A percentile compares a stretch with the other conserved stretches of the same genome.
phyloP scores from a whole-genome alignment of 2,113 vertebrate genomes.

The Camelus bactrianus region DNA sequence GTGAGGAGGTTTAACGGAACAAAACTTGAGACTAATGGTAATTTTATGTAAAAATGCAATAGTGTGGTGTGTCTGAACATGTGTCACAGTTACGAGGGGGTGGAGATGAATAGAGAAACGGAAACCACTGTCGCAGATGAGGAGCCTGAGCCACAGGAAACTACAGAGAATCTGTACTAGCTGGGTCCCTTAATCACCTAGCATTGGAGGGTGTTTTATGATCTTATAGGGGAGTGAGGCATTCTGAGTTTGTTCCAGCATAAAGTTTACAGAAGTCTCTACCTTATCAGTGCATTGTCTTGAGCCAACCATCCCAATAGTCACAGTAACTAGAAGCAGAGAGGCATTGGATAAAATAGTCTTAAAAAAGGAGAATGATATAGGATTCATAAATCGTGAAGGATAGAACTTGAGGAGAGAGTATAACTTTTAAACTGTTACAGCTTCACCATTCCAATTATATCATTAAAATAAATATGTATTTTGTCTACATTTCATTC shows the following conservation, averaged over 20 bases:
- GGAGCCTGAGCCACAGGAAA: too few relatives aligned
- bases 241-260: not conserved
- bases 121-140: too few relatives aligned
- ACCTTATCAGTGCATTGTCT: not conserved
- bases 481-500: not conserved
- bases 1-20: not conserved
- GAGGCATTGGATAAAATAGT: not conserved
- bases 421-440: not conserved
- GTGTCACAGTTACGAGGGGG: not conserved
- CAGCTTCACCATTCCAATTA: not conserved
- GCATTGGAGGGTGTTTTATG: not conserved
- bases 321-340: not conserved
- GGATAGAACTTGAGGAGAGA: not conserved
- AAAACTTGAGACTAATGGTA: not conserved
- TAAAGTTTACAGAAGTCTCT: not conserved
- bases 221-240: not conserved
- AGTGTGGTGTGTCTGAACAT: not conserved
- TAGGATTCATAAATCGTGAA: not conserved
- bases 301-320: not conserved
- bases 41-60: not conserved
- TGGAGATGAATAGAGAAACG: not conserved
- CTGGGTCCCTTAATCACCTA: not conserved
- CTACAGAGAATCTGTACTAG: too few relatives aligned
- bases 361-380: not conserved
- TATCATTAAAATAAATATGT: slow-evolving; percentile 18